A percentile compares a stretch with the other conserved stretches of the same genome.
These are phyloP conservation scores for Petrophora chlorosata DNA, from an alignment of 2,888 invertebrate genomes.

Conservation along the genomic window DNA sequence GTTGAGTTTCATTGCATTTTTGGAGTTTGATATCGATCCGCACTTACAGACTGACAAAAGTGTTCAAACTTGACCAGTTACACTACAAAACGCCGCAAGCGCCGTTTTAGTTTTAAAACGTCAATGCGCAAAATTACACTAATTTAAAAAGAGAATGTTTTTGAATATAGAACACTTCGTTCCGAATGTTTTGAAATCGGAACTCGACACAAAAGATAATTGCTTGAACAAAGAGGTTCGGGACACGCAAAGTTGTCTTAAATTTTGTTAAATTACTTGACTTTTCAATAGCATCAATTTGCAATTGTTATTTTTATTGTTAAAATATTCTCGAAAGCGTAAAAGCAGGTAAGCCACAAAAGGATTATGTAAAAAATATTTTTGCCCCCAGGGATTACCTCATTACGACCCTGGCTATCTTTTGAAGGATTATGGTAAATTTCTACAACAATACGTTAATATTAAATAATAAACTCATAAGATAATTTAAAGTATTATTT, in stretches of 20 bases:
- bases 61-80: background rate
- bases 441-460: background rate
- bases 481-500: too few relatives aligned
- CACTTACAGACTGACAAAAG: background rate
- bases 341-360: conserved; percentile 13
- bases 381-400: conserved; percentile 17
- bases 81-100: background rate
- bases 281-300: conserved; percentile 14
- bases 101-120: too few relatives aligned
- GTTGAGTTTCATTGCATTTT: background rate
- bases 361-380: conserved; percentile 12
- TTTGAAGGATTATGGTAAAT: background rate
- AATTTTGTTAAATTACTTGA: conserved; percentile 1
- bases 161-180: conserved; percentile 7
- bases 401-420: conserved; percentile 5
- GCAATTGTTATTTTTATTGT: background rate
- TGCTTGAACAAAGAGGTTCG: background rate
- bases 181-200: conserved; percentile 8
- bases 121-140: background rate
- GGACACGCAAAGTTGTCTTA: conserved; percentile 7
- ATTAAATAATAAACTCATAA: too few relatives aligned
- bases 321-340: background rate
- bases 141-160: background rate
- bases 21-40: conserved; percentile 6
- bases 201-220: conserved; percentile 15